Base-by-base conservation (phyloP, 2,888 invertebrate genomes). In the Reticulitermes lucifugus region DNA sequence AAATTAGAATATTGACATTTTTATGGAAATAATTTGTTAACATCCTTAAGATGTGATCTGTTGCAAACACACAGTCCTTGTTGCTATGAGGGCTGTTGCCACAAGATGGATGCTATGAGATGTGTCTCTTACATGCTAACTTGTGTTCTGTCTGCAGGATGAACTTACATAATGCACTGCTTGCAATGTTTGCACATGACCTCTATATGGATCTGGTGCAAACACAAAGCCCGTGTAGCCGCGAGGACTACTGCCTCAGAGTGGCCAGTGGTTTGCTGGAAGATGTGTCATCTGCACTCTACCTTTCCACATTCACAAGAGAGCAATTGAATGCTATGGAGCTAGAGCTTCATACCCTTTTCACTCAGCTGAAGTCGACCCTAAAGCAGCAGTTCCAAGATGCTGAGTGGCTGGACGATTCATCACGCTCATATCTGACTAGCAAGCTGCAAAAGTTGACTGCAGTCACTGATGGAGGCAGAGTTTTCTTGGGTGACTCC, bases 161-260 rank as follows among this genome's bases (percentile, higher is more conserved):
- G 46, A 77, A 46, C 41, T n/a, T 89, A 41, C 88, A 88, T 77
- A 88, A 89, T 77, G 88, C 87, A n/a, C 80, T 89, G 10, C 84
- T 89, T 55, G 87, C 88, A 71, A 88, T 89, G 83, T 89, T 88
- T 79, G 88, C 89, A 0, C 84, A 88, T 65, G 88, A 89, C 82
- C 83, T 89, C 1, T 89, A 88, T 83, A 86, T 88, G 81, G 88
- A 89, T 55, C 87, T 88, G 25, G 88, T 89, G 14, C n/a, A 71
- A 21, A 70, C 70, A 9, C 46, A 51, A 25, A 79, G 46, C 46
- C 71, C 83, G 5, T 86, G 86, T 59, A 25, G 83, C 12, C 86
- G 86, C 35, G 51, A 82, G 25, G 82, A 35, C 25, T 87, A 87
- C 82, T 88, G 88, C 79, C 77, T 87, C 6, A 79, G 82, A 59